These are phyloP conservation scores for Polypedilum pembai DNA, from an alignment of 1,140 invertebrate genomes.

Conservation along the genomic window DNA sequence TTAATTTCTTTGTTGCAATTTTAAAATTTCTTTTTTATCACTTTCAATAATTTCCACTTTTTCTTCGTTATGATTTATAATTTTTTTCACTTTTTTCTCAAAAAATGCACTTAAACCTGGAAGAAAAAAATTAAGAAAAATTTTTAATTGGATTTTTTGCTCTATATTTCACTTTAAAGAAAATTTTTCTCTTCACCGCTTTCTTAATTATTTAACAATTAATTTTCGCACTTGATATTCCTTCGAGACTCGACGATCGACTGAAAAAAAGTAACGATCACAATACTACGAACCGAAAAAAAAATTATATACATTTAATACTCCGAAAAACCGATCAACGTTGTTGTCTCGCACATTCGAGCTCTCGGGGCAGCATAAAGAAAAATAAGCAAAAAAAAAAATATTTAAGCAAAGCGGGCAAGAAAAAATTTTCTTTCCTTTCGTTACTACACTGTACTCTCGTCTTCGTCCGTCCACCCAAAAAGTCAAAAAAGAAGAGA, in stretches of 20 bases:
- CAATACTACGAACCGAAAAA: conserved; percentile 15
- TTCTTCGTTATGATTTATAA: neutral
- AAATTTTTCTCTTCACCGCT: conserved; percentile 1
- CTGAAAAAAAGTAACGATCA: conserved; percentile 25
- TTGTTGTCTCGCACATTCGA: neutral
- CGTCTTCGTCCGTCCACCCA: neutral
- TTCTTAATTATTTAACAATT: neutral
- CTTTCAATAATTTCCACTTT: neutral
- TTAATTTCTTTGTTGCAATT: neutral
- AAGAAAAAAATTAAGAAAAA: neutral
- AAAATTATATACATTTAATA: neutral
- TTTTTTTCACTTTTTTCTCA: conserved; percentile 9
- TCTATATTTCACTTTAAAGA: neutral
- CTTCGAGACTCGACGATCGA: conserved; percentile 27
- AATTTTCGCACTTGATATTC: conserved; percentile 26
- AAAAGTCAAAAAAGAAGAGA: neutral
- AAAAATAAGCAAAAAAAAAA: neutral
- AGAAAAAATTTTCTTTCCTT: conserved; percentile 13
- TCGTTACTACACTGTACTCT: neutral
- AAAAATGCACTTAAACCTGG: conserved; percentile 20
- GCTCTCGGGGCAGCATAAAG: neutral
- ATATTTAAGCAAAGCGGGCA: neutral
- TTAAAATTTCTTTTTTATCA: neutral
- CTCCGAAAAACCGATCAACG: neutral
- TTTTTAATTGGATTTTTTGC: neutral